Percentiles rank a stretch among this genome's conserved stretches.
These are phyloP conservation scores for Mycteria americana DNA, from an alignment of 2,797 vertebrate genomes.

Conservation along the genomic window DNA sequence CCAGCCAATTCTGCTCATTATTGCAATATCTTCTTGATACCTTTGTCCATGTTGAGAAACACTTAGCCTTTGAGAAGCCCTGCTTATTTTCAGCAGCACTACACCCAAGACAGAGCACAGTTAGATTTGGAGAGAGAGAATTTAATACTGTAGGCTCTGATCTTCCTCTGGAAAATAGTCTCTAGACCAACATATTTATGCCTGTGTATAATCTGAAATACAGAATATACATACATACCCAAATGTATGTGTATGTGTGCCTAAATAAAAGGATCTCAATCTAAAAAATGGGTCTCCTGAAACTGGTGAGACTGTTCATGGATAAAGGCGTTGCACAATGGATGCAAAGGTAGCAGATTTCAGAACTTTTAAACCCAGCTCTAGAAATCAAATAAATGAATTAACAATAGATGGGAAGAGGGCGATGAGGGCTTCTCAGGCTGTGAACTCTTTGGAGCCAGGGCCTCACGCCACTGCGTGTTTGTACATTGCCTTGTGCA, in stretches of 20 bases:
- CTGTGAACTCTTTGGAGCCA: not conserved
- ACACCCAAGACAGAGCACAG: not conserved
- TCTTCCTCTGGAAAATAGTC: not conserved
- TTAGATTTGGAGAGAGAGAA: not conserved
- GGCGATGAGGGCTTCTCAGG: rapidly evolving
- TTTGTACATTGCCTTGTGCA: not conserved
- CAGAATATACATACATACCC: not conserved
- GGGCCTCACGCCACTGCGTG: not conserved
- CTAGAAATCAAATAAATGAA: not conserved
- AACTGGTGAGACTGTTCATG: not conserved
- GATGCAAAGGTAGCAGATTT: not conserved
- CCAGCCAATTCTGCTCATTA: not conserved
- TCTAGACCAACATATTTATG: not conserved
- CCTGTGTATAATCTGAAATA: not conserved
- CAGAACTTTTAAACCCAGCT: not conserved
- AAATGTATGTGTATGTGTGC: not conserved
- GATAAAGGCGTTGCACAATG: not conserved
- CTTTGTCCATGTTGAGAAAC: not conserved
- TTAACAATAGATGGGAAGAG: not conserved
- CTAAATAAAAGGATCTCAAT: not conserved
- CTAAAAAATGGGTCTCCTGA: not conserved
- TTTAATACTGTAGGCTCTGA: not conserved
- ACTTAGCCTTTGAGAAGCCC: not conserved
- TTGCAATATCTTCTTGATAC: not conserved
- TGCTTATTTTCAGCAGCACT: not conserved